A percentile compares a stretch with the other conserved stretches of the same genome.
phyloP scores from a whole-genome alignment of 1,140 invertebrate genomes.

The Calycopis cecrops region DNA sequence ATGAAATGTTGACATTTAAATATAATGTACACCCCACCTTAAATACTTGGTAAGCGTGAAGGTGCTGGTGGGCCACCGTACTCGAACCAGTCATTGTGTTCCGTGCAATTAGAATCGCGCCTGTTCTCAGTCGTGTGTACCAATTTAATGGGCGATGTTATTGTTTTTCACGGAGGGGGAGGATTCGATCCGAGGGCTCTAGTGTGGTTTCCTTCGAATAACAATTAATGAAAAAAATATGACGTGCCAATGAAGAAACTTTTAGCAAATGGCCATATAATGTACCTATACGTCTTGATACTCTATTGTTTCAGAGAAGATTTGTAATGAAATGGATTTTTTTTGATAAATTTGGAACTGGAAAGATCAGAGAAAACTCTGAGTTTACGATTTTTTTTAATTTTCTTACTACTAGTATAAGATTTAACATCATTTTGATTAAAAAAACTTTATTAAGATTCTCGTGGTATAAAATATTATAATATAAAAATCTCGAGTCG shows the following conservation, averaged over 20 bases:
- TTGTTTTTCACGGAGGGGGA: conserved; percentile 48
- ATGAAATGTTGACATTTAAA: too few species aligned
- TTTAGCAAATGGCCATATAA: background rate
- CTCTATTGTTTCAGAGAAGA: background rate
- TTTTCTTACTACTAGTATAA: too few species aligned
- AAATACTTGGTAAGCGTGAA: conserved; percentile 5
- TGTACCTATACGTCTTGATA: background rate
- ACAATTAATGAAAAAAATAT: conserved; percentile 6
- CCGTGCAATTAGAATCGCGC: conserved; percentile 49
- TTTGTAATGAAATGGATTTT: too few species aligned
- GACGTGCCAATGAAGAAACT: background rate
- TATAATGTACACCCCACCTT: too few species aligned
- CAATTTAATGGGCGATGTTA: conserved; percentile 64
- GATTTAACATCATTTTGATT: too few species aligned
- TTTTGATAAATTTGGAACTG: too few species aligned
- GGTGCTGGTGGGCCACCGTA: background rate
- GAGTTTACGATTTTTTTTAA: too few species aligned
- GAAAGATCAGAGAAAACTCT: too few species aligned
- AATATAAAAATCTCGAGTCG: too few species aligned
- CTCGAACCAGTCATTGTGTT: conserved; percentile 41
- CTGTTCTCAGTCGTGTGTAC: conserved; percentile 48
- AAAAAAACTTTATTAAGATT: too few species aligned
- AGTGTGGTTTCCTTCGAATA: conserved; percentile 4
- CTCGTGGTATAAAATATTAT: too few species aligned
- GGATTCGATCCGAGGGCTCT: conserved; percentile 3